Evolutionary conservation across 1,140 invertebrate genomes (phyloP), one percentile per base, ranked within the genome.

Genomic region (Ruditapes philippinarum): DNA sequence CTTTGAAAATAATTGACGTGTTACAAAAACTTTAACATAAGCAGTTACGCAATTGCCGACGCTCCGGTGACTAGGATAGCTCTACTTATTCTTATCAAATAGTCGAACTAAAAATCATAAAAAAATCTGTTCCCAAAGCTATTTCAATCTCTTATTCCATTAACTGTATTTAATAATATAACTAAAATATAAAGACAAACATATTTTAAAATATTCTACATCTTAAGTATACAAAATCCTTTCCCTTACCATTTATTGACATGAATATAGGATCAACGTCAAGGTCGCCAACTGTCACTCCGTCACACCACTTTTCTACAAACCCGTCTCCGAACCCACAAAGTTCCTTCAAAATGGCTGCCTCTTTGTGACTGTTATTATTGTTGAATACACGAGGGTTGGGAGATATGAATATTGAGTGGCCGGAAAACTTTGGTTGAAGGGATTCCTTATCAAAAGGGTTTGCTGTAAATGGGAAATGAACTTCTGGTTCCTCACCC

Each of bases 211-310:
- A n/a, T n/a, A n/a, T n/a, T n/a, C n/a, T n/a, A n/a, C n/a, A n/a
- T n/a, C n/a, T n/a, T n/a, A n/a, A n/a, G n/a, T n/a, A n/a, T n/a
- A 45, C 42, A 45, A 45, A 62, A 68, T 42, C 54, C n/a, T 25
- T 42, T 54, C 22, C 70, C 86, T 80, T 60, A 94, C 94, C 92
- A 88, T 92, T 82, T 22, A 92, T 74, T 40, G 91, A 91, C 89
- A 92, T 94, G 76, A 94, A 94, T 38, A 94, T 68, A 33, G 87
- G 49, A 70, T 94, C 93, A 25, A 92, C 92, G 38, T 91, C 91
- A 42, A 38, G 45, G 19, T 89, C 80, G 12, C 25, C 62, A 22
- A 22, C 54, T 28, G 42, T 54, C 14, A 70, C 78, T n/a, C 60
- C 49, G 25, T 70, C 36, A 70, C 36, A 38, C 76, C 85, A 74